Evolutionary conservation across 1,140 invertebrate species (phyloP).

Genomic region (Euschistus heros): DNA sequence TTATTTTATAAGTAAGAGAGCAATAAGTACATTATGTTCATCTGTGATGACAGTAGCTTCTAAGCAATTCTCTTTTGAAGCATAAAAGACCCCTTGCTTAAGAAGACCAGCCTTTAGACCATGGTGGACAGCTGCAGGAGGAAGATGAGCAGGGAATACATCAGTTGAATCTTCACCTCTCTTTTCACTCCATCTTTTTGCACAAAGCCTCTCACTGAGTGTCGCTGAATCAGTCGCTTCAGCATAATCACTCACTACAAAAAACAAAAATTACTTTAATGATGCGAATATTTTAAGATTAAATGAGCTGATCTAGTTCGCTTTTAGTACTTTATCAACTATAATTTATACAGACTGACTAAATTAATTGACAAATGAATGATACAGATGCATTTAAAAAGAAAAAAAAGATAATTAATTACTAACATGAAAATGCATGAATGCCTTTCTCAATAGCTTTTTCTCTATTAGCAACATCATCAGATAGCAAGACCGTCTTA

Average conservation of each 20-base stretch:
- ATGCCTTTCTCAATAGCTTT: slow-evolving; percentile 60
- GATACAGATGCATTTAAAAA: neutral
- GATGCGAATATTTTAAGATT: neutral
- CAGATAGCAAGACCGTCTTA: slow-evolving; percentile 69
- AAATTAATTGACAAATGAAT: too few species aligned
- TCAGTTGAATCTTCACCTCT: slow-evolving; percentile 43
- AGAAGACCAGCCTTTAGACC: slow-evolving; percentile 70
- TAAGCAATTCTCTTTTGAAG: slow-evolving; percentile 83
- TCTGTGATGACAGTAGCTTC: slow-evolving; percentile 85
- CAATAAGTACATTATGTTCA: slow-evolving; percentile 52
- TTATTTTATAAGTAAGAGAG: too few species aligned
- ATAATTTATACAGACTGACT: too few species aligned
- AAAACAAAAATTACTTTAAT: slow-evolving; percentile 28
- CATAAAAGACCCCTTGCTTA: slow-evolving; percentile 72
- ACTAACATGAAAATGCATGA: slow-evolving; percentile 52
- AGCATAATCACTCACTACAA: slow-evolving; percentile 60
- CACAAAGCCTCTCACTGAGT: slow-evolving; percentile 69
- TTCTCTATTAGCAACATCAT: slow-evolving; percentile 69
- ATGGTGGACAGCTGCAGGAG: slow-evolving; percentile 58
- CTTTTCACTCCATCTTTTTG: slow-evolving; percentile 48
- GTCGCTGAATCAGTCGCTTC: slow-evolving; percentile 49
- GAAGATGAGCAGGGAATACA: slow-evolving; percentile 76
- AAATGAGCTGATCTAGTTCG: neutral
- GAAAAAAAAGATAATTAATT: slow-evolving; percentile 11
- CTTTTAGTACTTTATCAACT: too few species aligned